Evolutionary conservation across 2,113 vertebrate genomes (phyloP), one percentile per base, ranked within the genome.

Genomic region (Thalassoma bifasciatum): DNA sequence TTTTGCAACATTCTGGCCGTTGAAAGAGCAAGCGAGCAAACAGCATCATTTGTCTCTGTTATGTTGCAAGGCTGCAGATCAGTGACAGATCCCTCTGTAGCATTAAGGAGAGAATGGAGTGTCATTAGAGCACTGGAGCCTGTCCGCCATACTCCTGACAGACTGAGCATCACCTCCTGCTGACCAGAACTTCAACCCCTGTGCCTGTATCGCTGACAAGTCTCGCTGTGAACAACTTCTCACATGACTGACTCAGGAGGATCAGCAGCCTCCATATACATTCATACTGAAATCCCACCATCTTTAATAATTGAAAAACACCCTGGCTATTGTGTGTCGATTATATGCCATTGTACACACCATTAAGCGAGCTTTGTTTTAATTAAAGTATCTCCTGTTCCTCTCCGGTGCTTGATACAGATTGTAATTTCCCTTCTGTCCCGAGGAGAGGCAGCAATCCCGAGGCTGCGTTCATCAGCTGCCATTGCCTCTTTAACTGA

Each of bases 361-460:
- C 95, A 96, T 97, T 97, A 97, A 95, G 92, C 87, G 84, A 88
- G 93, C 93, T 95, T 95, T 96, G 94, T 95, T 96, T 96, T 97
- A 97, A 98, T 98, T 96, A 96, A 93, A 95, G 90, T 66, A 89
- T 87, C 92, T 90, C 93, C 93, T 95, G 95, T 95, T 94, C 94
- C 91, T 93, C 94, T 94, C 92, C 87, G 94, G 90, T 91, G 94
- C 94, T 91, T 93, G 94, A 95, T 94, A 90, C 91, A 91, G 91
- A 91, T 90, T 93, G 92, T 95, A 94, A 95, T 95, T 94, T 92
- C 92, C 71, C 75, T 81, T 62, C 66, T 50, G 89, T 95, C 93
- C 92, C 91, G 88, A 91, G 84, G 93, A 95, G 92, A 92, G 93
- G 59, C 86, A 95, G 93, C 85, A 94, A 94, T 94, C 94, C 93